phyloP scores from a whole-genome alignment of 1,140 invertebrate species.

The Papilio aristodemus region DNA sequence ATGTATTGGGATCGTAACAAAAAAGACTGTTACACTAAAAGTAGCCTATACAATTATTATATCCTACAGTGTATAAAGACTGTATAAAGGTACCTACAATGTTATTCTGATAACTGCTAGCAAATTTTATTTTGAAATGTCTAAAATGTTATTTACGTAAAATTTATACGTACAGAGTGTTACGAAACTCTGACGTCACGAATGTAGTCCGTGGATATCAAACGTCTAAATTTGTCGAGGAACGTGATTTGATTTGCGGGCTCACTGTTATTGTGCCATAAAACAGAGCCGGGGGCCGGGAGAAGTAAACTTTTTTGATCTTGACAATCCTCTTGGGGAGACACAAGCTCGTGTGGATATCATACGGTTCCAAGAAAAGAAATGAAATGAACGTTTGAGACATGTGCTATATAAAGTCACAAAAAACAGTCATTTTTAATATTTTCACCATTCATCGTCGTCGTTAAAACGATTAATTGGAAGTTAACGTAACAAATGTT shows the following conservation, averaged over 20 bases:
- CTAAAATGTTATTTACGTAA: neutral
- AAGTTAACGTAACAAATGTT: no score
- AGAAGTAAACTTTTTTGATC: slow-evolving; percentile 32
- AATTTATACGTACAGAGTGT: neutral
- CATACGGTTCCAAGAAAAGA: slow-evolving; percentile 16
- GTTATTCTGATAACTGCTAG: no score
- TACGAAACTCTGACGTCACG: slow-evolving; percentile 14
- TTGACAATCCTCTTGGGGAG: slow-evolving; percentile 32
- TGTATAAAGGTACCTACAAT: no score
- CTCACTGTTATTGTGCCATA: slow-evolving; percentile 31
- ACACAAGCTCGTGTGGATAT: slow-evolving; percentile 27
- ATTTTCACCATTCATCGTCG: no score
- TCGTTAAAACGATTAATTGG: no score
- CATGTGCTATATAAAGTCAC: slow-evolving; percentile 10
- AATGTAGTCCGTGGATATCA: slow-evolving; percentile 20
- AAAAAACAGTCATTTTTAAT: no score
- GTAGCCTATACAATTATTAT: no score
- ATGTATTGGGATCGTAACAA: no score
- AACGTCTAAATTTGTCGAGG: slow-evolving; percentile 31
- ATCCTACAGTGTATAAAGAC: no score
- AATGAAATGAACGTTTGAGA: slow-evolving; percentile 16
- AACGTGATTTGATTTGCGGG: slow-evolving; percentile 32
- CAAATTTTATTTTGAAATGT: neutral
- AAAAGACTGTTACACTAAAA: no score
- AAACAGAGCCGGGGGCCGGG: slow-evolving; percentile 29